Evolutionary conservation across 2,113 vertebrate species (phyloP), one percentile per base, ranked within the genome.

Genomic region (Dasyprocta punctata): DNA sequence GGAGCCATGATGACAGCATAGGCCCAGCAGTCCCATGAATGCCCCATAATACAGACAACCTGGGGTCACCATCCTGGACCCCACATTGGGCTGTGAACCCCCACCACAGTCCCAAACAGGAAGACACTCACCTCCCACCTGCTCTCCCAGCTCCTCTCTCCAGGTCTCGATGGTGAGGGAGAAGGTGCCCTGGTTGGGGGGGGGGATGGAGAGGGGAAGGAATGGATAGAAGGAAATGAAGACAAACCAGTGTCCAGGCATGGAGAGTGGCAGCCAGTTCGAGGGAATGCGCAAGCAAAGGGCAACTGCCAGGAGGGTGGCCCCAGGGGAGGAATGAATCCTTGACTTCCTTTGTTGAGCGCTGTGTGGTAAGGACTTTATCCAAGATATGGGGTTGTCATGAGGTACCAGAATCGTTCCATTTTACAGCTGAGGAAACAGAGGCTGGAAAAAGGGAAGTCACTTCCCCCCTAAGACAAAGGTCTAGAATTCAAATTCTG

Each of bases 151-250:
- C 26, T 99, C 63, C 97, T 99, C 98, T 54, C 98, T 98, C 99
- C 99, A 99, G 14, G 99, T 99, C 86, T 99, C 99, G 0, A 99
- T 98, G 80, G 99, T 99, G 85, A 99, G 98, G 28, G 99, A 99
- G 96, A 99, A 99, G 2, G 97, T 98, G 8, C 99, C 99, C 99
- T 99, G 96, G 63, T 49, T 56, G 54, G 30, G 41, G 22, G 54
- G 30, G 41, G 22, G 58, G 73, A 9, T 11, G 26, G 0, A 71
- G 30, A 38, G n/a, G 20, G 28, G 81, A 30, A 38, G 38, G 20
- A 33, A 77, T 49, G 73, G 58, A 69, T 2, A 67, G 20, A 63
- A 69, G 33, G 52, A 38, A 47, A 11, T 90, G 30, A 90, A 73
- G 60, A 28, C 13, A 12, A 33, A 33, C 7, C 67, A 54, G 61